Conservation (phyloP, 1,140 invertebrate species). For the Eubasilissa regina region DNA sequence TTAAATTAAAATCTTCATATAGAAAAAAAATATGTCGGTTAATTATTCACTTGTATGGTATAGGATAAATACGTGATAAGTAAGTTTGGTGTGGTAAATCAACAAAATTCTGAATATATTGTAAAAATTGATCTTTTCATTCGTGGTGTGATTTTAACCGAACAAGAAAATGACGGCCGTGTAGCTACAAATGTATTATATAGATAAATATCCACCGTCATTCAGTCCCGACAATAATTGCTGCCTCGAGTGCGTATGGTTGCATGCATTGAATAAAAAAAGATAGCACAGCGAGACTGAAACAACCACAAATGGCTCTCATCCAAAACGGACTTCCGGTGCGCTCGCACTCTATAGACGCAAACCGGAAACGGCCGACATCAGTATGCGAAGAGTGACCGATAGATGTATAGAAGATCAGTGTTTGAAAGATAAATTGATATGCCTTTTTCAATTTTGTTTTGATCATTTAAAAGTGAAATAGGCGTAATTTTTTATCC, state of each 20-base stretch:
- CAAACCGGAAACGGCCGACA: conserved; percentile 19
- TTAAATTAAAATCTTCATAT: too few relatives aligned
- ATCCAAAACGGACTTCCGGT: conserved; percentile 33
- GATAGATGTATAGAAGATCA: conserved; percentile 20
- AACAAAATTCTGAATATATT: too few relatives aligned
- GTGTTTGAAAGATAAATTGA: conserved; percentile 13
- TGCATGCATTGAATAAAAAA: conserved; percentile 8
- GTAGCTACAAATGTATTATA: not conserved
- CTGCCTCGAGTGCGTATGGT: not conserved
- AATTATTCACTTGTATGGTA: too few relatives aligned
- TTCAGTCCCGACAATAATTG: conserved; percentile 13
- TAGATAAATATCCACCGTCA: not conserved
- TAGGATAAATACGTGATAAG: too few relatives aligned
- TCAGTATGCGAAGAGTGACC: conserved; percentile 22
- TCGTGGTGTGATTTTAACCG: too few relatives aligned
- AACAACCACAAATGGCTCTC: conserved; percentile 13
- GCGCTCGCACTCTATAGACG: conserved; percentile 28
- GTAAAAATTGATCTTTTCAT: too few relatives aligned
- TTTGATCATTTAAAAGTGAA: not conserved
- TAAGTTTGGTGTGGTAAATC: too few relatives aligned
- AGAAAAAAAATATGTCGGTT: too few relatives aligned
- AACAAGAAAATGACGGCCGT: too few relatives aligned
- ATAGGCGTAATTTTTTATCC: too few relatives aligned
- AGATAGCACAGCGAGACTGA: not conserved
- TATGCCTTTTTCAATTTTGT: not conserved